Percentiles rank a stretch among this genome's conserved stretches.
phyloP scores from a whole-genome alignment of 1,140 invertebrate species.

The Ceratosolen fusciceps region DNA sequence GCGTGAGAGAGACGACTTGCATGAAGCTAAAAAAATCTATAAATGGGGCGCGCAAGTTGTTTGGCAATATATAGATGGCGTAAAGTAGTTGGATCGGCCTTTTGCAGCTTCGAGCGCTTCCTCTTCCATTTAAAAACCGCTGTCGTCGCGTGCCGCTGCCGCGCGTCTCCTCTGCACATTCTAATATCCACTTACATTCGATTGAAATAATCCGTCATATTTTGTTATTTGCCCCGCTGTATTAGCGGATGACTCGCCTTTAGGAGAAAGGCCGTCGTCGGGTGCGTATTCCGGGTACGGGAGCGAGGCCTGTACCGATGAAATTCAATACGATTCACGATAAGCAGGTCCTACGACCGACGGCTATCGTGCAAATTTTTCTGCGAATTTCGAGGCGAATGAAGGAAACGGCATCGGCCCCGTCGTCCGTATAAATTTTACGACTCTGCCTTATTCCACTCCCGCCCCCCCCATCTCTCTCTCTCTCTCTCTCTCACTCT shows the following conservation, averaged over 20 bases:
- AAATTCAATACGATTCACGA: conserved; percentile 40
- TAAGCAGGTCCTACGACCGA: neutral
- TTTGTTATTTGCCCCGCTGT: neutral
- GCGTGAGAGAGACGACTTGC: no score
- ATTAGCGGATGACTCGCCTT: neutral
- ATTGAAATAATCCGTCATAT: conserved; percentile 1
- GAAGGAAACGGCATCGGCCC: neutral
- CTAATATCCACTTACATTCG: conserved; percentile 14
- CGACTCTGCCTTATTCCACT: neutral
- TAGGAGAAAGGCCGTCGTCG: no score
- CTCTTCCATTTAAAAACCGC: neutral
- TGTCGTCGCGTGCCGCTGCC: neutral
- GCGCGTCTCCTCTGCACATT: neutral
- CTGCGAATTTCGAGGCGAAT: neutral
- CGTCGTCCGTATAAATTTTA: conserved; percentile 10
- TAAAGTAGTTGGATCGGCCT: neutral
- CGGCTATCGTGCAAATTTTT: conserved; percentile 19
- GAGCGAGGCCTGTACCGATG: conserved; percentile 19
- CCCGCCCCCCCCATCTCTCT: neutral
- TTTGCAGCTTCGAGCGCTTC: neutral
- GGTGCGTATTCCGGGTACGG: neutral
- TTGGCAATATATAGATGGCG: neutral
- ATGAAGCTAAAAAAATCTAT: no score
- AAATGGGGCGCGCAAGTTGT: no score
- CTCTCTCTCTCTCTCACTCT: neutral